Evolutionary conservation across 2,113 vertebrate species (phyloP).

Genomic region (Cyphomyrus discorhynchus): DNA sequence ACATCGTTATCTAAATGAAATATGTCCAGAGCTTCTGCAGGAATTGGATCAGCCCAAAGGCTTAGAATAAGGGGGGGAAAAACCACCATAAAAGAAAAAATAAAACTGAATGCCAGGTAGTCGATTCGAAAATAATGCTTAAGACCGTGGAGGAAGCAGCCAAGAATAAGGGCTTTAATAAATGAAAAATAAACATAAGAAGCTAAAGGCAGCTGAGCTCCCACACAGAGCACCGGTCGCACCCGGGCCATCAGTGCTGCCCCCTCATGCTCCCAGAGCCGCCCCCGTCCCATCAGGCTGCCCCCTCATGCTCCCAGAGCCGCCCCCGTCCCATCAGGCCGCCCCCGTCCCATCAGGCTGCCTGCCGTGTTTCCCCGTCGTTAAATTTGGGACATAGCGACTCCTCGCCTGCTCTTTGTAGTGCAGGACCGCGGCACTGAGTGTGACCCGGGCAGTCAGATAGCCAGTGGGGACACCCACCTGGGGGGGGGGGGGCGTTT

Average conservation of each 20-base stretch:
- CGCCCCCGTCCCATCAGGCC: background rate
- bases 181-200: background rate
- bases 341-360: background rate
- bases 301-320: background rate
- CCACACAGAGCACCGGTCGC: background rate
- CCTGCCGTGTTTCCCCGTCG: constrained; percentile 1
- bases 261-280: background rate
- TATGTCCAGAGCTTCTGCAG: constrained; percentile 34
- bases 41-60: constrained; percentile 11
- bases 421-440: constrained; percentile 35
- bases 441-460: constrained; percentile 53
- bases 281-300: background rate
- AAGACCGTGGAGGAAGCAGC: background rate
- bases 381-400: background rate
- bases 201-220: background rate
- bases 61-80: background rate
- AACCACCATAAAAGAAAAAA: background rate
- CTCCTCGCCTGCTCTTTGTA: constrained; percentile 17
- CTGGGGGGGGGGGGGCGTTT: constrained; percentile 50
- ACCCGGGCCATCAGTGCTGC: background rate
- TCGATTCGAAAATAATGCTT: background rate
- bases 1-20: constrained; percentile 34
- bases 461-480: constrained; percentile 47
- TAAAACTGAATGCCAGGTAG: constrained; percentile 5
- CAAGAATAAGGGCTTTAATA: background rate